Evolutionary conservation across 1,140 invertebrate genomes (phyloP).

Genomic region (Paramacrobiotus metropolitanus): DNA sequence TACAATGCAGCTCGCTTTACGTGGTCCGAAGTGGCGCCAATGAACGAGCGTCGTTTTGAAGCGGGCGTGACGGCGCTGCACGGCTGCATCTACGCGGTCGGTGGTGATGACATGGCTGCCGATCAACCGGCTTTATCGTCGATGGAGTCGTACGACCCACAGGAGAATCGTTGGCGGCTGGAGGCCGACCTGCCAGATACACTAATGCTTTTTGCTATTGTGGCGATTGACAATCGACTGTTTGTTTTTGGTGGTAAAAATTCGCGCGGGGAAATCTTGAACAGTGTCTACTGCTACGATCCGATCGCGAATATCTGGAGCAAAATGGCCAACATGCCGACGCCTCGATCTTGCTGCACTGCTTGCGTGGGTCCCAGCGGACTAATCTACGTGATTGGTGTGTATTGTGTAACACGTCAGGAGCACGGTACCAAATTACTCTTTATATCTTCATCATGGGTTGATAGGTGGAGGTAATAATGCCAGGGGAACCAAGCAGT

Average conservation of each 20-base stretch:
- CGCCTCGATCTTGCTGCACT: slow-evolving; percentile 28
- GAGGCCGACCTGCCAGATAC: slow-evolving; percentile 23
- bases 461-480: no score
- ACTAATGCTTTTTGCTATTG: slow-evolving; percentile 28
- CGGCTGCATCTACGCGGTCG: slow-evolving; percentile 45
- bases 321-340: slow-evolving; percentile 30
- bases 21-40: slow-evolving; percentile 30
- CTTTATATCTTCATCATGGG: no score
- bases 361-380: slow-evolving; percentile 26
- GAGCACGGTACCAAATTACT: no score
- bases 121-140: slow-evolving; percentile 45
- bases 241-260: slow-evolving; percentile 28
- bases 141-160: slow-evolving; percentile 46
- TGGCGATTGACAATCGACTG: slow-evolving; percentile 24
- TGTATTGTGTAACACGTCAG: no score
- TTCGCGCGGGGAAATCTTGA: slow-evolving; percentile 27
- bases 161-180: slow-evolving; percentile 27
- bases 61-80: slow-evolving; percentile 36
- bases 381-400: slow-evolving; percentile 30
- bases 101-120: slow-evolving; percentile 55
- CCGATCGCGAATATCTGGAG: slow-evolving; percentile 31
- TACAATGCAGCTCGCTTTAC: slow-evolving; percentile 30
- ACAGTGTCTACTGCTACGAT: slow-evolving; percentile 29
- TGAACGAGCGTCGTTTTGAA: slow-evolving; percentile 28
- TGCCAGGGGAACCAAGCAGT: no score